Evolutionary conservation across 2,113 vertebrate species (phyloP), one percentile per base, ranked within the genome.

Genomic region (Petrocephalus zakoni): DNA sequence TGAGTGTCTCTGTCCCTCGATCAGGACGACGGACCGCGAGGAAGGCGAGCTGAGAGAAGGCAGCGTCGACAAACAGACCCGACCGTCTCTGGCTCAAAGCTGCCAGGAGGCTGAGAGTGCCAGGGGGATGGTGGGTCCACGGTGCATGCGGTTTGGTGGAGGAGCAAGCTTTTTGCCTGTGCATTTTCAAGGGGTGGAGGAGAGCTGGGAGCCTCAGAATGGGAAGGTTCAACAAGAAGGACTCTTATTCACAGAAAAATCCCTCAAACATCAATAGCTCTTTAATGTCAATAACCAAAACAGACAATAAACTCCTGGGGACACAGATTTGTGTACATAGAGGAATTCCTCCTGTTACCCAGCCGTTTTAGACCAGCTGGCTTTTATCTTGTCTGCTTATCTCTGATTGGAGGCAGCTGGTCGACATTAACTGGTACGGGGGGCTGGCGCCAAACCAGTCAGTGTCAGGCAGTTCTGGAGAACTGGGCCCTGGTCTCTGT

Each of bases 101-200:
- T 46, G 22, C 11, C 90, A 88, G 89, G 91, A 90, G 53, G 6
- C 85, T 0, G 84, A 89, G 51, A 82, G 5, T 2, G 29, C 29
- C 87, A 87, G 75, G 87, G 88, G n/a, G 81, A 88, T 92, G 92
- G 95, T 95, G 61, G 51, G 84, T 86, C 52, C 9, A 9, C 9
- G 4, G 68, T 37, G 68, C 1, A 15, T 29, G 29, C 29, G 9
- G 68, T 75, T 75, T 17, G 68, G 13, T 10, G 29, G 29, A 72
- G 29, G 13, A 0, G 29, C 0, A 0, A 0, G 64, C 5, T 17
- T 75, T 75, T 15, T 37, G 68, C 15, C 34, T 75, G 25, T 37
- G 68, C 68, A 1, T 75, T 15, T 37, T 75, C 34, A 15, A 42
- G 72, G 72, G 17, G 34, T 34, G 5, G 17, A 7, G 34, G 34